A percentile compares a stretch with the other conserved stretches of the same genome.
Conservation (phyloP, 2,888 invertebrate genomes). For the Bembecia ichneumoniformis region DNA sequence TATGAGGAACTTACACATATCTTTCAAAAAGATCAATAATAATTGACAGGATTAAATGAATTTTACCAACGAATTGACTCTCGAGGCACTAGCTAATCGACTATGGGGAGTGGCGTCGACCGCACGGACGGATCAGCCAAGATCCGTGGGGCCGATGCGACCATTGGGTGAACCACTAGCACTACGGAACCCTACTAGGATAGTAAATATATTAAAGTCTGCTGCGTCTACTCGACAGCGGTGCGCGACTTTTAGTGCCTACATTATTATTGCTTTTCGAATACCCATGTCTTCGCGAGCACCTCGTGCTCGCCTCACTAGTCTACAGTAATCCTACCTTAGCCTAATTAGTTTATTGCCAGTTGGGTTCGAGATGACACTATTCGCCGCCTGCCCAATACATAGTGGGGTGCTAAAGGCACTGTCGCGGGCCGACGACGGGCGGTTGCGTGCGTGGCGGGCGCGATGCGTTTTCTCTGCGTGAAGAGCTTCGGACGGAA, state of each 20-base stretch:
- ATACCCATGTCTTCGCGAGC: conserved; percentile 68
- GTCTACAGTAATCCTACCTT: conserved; percentile 46
- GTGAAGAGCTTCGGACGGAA: conserved; percentile 66
- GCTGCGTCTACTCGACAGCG: conserved; percentile 55
- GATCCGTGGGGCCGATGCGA: conserved; percentile 10
- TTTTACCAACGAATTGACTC: conserved; percentile 56
- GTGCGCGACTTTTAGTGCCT: conserved; percentile 61
- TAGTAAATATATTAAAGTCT: conserved; percentile 22
- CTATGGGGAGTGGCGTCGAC: conserved; percentile 21
- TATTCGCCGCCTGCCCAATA: conserved; percentile 45
- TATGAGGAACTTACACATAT: conserved; percentile 2
- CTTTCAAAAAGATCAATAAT: conserved; percentile 32
- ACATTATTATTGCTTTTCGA: conserved; percentile 73
- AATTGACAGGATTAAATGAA: conserved; percentile 64
- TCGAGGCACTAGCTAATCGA: conserved; percentile 52
- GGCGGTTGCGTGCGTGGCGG: conserved; percentile 12
- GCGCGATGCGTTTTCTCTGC: conserved; percentile 27
- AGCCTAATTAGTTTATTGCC: conserved; percentile 64
- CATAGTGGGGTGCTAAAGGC: conserved; percentile 57
- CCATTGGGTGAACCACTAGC: conserved; percentile 18
- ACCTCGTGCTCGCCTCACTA: conserved; percentile 58
- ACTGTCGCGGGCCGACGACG: conserved; percentile 40
- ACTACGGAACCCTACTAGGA: conserved; percentile 41
- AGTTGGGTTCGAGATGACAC: conserved; percentile 54
- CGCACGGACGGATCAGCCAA: conserved; percentile 13